phyloP scores from a whole-genome alignment of 2,797 vertebrate species.

The Urosaurus nigricauda region DNA sequence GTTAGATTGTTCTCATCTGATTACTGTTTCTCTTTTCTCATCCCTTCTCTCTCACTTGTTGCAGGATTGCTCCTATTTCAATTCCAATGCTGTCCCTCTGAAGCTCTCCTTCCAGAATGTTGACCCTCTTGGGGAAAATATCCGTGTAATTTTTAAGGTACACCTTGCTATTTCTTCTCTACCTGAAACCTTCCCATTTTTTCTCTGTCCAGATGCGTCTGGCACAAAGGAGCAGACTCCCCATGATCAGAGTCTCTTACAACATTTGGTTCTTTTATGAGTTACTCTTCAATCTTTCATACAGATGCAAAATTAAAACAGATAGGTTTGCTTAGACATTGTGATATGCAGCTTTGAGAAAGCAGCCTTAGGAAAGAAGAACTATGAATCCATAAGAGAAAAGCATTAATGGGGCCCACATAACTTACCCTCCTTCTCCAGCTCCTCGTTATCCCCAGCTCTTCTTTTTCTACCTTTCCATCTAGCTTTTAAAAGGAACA shows the following conservation, averaged over 20 bases:
- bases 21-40: background rate
- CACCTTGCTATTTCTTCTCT: background rate
- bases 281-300: background rate
- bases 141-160: constrained; percentile 97
- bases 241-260: background rate
- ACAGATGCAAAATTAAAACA: accelerated
- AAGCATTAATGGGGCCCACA: background rate
- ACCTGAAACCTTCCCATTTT: too few relatives aligned
- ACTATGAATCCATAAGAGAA: background rate
- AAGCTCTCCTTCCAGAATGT: constrained; percentile 94
- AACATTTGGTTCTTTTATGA: background rate
- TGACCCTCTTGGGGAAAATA: constrained; percentile 89
- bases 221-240: background rate
- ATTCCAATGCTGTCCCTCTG: constrained; percentile 94
- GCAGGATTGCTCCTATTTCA: constrained; percentile 96
- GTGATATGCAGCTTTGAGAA: background rate
- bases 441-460: background rate
- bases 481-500: background rate
- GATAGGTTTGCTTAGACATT: background rate
- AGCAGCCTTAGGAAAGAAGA: background rate
- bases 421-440: too few relatives aligned
- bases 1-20: too few relatives aligned
- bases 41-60: accelerated
- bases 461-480: background rate
- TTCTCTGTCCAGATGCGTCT: background rate